These are phyloP conservation scores for Ormyrus pomaceus DNA, from an alignment of 2,888 invertebrate genomes.

Conservation along the genomic window DNA sequence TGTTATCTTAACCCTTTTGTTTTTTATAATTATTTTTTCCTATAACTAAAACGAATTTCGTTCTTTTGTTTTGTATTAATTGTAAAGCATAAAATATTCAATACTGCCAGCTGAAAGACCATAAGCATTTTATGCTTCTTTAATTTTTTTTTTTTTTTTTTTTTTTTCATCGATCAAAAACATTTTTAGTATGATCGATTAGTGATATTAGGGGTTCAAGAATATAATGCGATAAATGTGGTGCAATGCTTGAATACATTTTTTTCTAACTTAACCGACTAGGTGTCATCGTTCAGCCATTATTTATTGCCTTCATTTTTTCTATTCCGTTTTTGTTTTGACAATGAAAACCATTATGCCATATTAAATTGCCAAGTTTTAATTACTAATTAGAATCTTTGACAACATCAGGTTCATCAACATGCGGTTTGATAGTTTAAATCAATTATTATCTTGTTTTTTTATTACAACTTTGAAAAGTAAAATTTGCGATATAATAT, in stretches of 20 bases:
- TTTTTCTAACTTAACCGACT: conserved; percentile 22
- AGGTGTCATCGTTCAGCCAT: conserved; percentile 33
- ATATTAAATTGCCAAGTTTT: conserved; percentile 49
- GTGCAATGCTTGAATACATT: conserved; percentile 30
- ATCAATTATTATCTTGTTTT: too few species aligned
- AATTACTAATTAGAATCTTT: conserved; percentile 1
- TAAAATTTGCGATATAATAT: background rate
- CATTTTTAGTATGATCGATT: conserved; percentile 28
- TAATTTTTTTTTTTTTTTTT: background rate
- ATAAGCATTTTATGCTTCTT: conserved; percentile 13
- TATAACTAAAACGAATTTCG: background rate
- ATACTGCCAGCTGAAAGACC: conserved; percentile 43
- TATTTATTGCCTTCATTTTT: conserved; percentile 10
- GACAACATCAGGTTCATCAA: background rate
- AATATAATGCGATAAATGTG: conserved; percentile 32
- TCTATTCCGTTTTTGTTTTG: background rate
- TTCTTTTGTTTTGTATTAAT: conserved; percentile 11
- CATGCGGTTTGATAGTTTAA: background rate
- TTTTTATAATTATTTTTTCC: conserved; percentile 21
- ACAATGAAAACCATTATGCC: conserved; percentile 46
- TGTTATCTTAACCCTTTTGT: conserved; percentile 21
- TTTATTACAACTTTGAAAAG: background rate
- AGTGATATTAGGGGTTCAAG: conserved; percentile 44
- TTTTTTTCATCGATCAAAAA: background rate
- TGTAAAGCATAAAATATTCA: conserved; percentile 18